Percentiles rank a stretch among this genome's conserved stretches.
These are phyloP conservation scores for Gallinago solitaria DNA, from an alignment of 2,797 vertebrate species.

Conservation along the genomic window DNA sequence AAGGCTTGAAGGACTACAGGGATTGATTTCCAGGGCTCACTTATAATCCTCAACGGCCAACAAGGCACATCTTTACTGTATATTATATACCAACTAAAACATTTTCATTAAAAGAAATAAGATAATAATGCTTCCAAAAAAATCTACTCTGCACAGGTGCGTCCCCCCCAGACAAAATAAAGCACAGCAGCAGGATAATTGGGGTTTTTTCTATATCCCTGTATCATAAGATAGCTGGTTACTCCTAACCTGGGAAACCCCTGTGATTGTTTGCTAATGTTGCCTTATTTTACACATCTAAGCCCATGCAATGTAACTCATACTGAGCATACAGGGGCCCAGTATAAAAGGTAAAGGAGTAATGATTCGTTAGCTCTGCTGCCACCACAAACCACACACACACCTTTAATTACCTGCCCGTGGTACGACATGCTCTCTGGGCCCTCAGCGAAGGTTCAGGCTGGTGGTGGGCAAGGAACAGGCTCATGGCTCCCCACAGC, in stretches of 20 bases:
- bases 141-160: neutral
- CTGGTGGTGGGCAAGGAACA: neutral
- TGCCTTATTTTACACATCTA: neutral
- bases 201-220: neutral
- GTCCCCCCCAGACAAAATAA: neutral
- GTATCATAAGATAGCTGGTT: too few relatives aligned
- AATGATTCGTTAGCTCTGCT: neutral
- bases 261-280: neutral
- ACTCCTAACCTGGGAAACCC: neutral
- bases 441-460: neutral
- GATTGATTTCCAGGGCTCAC: neutral
- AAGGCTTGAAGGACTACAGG: neutral
- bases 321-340: fast-evolving
- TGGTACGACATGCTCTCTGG: neutral
- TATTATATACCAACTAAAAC: neutral
- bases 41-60: neutral
- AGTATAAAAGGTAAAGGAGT: neutral
- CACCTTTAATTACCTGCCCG: neutral
- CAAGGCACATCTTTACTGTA: neutral
- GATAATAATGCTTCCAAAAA: neutral
- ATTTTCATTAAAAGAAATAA: neutral
- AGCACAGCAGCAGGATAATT: too few relatives aligned
- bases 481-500: fast-evolving
- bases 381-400: neutral
- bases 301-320: neutral